Conservation (phyloP, 2,113 vertebrate genomes). For the Hippocampus comes region DNA sequence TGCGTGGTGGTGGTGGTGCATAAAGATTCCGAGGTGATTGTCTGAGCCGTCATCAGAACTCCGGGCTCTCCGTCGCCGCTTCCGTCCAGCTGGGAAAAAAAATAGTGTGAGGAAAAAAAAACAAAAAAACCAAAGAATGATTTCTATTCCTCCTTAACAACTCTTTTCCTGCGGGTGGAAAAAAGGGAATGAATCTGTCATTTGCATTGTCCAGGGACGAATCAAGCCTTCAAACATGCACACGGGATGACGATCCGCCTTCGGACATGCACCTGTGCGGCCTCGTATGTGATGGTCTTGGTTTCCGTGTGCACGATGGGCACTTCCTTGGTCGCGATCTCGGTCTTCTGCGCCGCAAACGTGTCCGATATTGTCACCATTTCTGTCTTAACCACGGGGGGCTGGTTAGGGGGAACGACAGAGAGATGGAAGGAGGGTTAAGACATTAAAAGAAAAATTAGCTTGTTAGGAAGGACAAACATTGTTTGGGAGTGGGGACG, state of each 20-base stretch:
- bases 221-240: not conserved
- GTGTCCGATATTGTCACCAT: constrained; percentile 99
- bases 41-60: constrained; percentile 91
- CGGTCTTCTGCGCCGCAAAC: constrained; percentile 88
- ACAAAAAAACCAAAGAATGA: not conserved
- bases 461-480: constrained; percentile 23
- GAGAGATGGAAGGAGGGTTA: constrained; percentile 41
- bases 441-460: constrained; percentile 23
- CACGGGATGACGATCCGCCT: not conserved
- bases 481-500: not conserved
- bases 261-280: constrained; percentile 83
- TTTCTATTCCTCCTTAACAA: not conserved
- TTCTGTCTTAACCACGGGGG: constrained; percentile 99
- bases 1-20: constrained; percentile 97
- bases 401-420: constrained; percentile 77
- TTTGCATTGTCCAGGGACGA: constrained; percentile 32
- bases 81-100: constrained; percentile 79
- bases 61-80: constrained; percentile 80
- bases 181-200: constrained; percentile 14
- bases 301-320: constrained; percentile 99
- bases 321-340: constrained; percentile 98
- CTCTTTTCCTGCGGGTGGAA: not conserved
- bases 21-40: constrained; percentile 93
- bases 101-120: constrained; percentile 1
- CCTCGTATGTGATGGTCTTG: constrained; percentile 99